Evolutionary conservation across 2,113 vertebrate species (phyloP).

Genomic region (Amblyornis subalaris): DNA sequence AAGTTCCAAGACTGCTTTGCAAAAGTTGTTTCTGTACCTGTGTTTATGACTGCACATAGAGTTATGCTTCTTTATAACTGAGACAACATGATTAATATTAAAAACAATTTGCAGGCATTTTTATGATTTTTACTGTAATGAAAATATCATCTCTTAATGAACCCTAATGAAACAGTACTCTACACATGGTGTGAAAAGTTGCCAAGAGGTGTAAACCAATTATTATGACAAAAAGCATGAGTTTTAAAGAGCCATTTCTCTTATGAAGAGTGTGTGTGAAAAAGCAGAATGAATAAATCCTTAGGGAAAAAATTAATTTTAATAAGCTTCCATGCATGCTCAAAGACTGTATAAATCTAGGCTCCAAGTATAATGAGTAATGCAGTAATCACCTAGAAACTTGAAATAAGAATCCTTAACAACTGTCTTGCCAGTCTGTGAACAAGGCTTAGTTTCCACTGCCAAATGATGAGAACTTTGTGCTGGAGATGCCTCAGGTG

Average conservation of each 20-base stretch:
- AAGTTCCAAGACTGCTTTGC: neutral
- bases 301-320: constrained; percentile 68
- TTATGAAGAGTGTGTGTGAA: constrained; percentile 44
- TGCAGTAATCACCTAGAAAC: constrained; percentile 22
- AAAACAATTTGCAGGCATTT: constrained; percentile 42
- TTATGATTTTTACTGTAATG: constrained; percentile 36
- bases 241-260: constrained; percentile 61
- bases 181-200: constrained; percentile 56
- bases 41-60: neutral
- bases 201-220: constrained; percentile 69
- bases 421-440: neutral
- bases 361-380: neutral
- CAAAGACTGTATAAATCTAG: constrained; percentile 35
- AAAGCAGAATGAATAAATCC: constrained; percentile 55
- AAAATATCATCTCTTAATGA: constrained; percentile 64
- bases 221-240: constrained; percentile 65
- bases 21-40: neutral
- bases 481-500: neutral
- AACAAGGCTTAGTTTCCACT: neutral
- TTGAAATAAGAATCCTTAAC: neutral
- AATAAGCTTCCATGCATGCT: constrained; percentile 57
- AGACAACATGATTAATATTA: neutral
- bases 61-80: neutral
- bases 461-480: neutral
- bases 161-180: constrained; percentile 56